Evolutionary conservation across 2,888 invertebrate species (phyloP), one percentile per base, ranked within the genome.

Genomic region (Dicyrtomina minuta): DNA sequence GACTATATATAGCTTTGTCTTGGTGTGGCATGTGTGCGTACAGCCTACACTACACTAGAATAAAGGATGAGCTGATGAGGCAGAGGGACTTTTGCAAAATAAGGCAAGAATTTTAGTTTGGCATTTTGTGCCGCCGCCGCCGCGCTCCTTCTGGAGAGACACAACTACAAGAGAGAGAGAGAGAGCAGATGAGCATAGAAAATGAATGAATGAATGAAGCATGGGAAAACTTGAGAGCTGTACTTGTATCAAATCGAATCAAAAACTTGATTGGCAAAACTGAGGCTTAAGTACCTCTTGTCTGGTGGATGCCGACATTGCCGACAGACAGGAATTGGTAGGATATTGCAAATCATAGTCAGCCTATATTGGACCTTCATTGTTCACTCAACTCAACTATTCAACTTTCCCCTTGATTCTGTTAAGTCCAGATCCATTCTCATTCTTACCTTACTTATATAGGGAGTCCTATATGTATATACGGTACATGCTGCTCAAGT

Each of bases 261-360:
- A 65, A 65, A 65, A 65, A 55, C 65, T 65, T 65, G 65, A 65
- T 65, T 65, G 65, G 65, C 65, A 53, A 65, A 65, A 53, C 65
- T 33, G 24, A 53, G 51, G 65, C 65, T 65, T 65, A 65, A 65
- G 51, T 65, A 55, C 65, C 65, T 55, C 55, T 65, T 55, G 65
- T 55, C 65, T 53, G 24, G 3, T 55, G 5, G 20, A 41, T 55
- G 39, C 20, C 12, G 33, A 17, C 39, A 64, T n/a, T n/a, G n/a
- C n/a, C n/a, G n/a, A n/a, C n/a, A 33, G 33, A 33, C 33, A 33
- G 33, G 51, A 65, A 53, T 65, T 65, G 55, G 53, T 65, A 43
- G 41, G 41, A 53, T 41, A 65, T 65, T 65, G 22, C 65, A 55
- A 65, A 65, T 65, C 43, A n/a, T 10, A 20, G 20, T 3, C 26